Base-by-base conservation (phyloP, 2,113 vertebrate species). In the Oophaga pumilio region DNA sequence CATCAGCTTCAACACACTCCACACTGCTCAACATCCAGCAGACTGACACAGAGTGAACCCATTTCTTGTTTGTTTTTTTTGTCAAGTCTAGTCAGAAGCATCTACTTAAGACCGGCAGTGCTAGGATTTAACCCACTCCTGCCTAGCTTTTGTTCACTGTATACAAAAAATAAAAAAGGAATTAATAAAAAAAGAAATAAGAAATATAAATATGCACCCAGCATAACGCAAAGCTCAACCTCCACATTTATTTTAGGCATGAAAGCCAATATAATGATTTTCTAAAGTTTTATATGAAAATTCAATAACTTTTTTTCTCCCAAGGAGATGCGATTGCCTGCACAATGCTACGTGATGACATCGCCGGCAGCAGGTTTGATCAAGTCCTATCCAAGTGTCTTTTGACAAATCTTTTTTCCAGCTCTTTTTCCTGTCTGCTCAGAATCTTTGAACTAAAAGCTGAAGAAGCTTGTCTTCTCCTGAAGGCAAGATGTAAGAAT, bases 401-500 rank as follows among this genome's bases (percentile, higher is more conserved):
- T 80, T 60, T 50, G 62, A 52, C 64, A 50, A 68, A 10, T 83
- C 64, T 68, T 83, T 69, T 43, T 49, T 52, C 57, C 28, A 28
- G 26, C 33, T 43, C 57, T 64, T 64, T 43, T 68, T 83, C 81
- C 33, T 52, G 22, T 3, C 49, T 24, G 64, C 49, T 83, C n/a
- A 52, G 62, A 49, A 83, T 83, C 62, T 83, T 83, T 83, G 81
- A 83, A 83, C 62, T 68, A 24, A 83, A 52, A 68, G 24, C 62
- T 69, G 81, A 64, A 53, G 13, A n/a, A 50, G 62, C 62, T 64
- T 69, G 62, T 83, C 50, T 83, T 26, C 81, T 82, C 80, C 80
- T 68, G 49, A 83, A 83, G 81, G 64, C 81, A 26, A 24, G 24
- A 83, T 83, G 62, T 69, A 83, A 83, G 81, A 83, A 14, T 26